Evolutionary conservation across 1,140 invertebrate genomes (phyloP), one percentile per base, ranked within the genome.

Genomic region (Drosophila melanica): DNA sequence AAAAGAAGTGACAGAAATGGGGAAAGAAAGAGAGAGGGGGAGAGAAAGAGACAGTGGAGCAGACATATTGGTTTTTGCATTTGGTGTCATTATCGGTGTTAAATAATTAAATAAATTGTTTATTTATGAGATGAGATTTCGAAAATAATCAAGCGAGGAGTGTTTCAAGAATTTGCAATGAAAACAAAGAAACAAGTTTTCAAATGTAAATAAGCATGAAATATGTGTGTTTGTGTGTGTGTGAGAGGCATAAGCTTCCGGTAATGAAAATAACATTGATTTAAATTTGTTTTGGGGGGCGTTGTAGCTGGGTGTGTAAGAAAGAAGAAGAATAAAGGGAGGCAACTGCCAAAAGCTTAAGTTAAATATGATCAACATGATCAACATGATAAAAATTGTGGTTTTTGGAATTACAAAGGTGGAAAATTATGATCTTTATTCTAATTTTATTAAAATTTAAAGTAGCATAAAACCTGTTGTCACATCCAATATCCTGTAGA

Each of bases 81-180:
- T 67, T 70, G 20, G 12, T 20, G 12, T 66, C 45, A 16, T 51
- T 78, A 72, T 63, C 58, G 47, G 55, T 75, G 42, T 76, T 62
- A 48, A 71, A 84, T 51, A 59, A 68, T 70, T 50, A 27, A 67
- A 79, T 57, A 9, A 67, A 79, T 54, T 35, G 35, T 37, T 57
- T 79, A 60, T 82, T 77, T 69, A 80, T 58, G 50, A 47, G 11
- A 47, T 66, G 39, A 45, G 35, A 70, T 37, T 60, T 79, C 58
- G 50, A 62, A 79, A 75, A 75, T 64, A 75, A 59, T 65, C 54
- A 62, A 64, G n/a, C 35, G 60, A 47, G 75, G 76, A 76, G 71
- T 85, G 72, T 12, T 67, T 60, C 44, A 23, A 51, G 44, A 70
- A 45, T 79, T 41, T 9, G 33, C 18, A 79, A 30, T 10, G 30